Base-by-base conservation (phyloP, 2,888 invertebrate species). In the Pecten maximus region DNA sequence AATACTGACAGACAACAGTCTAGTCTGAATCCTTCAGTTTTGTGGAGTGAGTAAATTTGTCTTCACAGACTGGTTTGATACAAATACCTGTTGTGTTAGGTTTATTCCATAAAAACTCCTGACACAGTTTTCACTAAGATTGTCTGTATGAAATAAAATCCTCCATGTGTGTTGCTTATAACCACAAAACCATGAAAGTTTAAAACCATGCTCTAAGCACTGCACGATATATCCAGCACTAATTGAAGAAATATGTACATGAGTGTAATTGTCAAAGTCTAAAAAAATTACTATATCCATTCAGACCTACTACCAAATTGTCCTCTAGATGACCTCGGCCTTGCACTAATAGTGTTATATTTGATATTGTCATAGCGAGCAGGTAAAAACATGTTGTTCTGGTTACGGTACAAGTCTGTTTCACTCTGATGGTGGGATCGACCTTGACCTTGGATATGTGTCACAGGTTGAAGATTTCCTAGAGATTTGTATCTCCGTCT, bases 391-490 rank as follows among this genome's bases (percentile, higher is more conserved):
- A 74, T 74, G 35, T 74, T 74, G 74, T 74, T 23, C 28, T 23
- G 74, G 35, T 74, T 74, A 74, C 35, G 28, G 35, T 74, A 74
- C 74, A 74, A 74, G 74, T 74, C 74, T 74, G 74, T 74, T 74
- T 74, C 74, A 74, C 74, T 74, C 35, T 74, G 74, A 35, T 74
- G 74, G 28, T 74, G 74, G 35, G 74, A 74, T 74, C 74, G 28
- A 15, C 35, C 74, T 74, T 74, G 74, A 74, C 74, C 74, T 35
- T 74, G 74, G 23, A 8, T 28, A 35, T 74, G 35, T 35, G 74
- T 12, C 16, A 35, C 2, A 74, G 74, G 74, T 35, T 15, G 74
- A 74, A 74, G 74, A 35, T 74, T 74, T 74, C 74, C 74, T 35
- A 74, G 74, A 12, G 74, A 74, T 15, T 35, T 74, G 35, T 74